Percentiles rank a stretch among this genome's conserved stretches.
Evolutionary conservation across 2,113 vertebrate genomes (phyloP).

Genomic region (Barnardius zonarius): DNA sequence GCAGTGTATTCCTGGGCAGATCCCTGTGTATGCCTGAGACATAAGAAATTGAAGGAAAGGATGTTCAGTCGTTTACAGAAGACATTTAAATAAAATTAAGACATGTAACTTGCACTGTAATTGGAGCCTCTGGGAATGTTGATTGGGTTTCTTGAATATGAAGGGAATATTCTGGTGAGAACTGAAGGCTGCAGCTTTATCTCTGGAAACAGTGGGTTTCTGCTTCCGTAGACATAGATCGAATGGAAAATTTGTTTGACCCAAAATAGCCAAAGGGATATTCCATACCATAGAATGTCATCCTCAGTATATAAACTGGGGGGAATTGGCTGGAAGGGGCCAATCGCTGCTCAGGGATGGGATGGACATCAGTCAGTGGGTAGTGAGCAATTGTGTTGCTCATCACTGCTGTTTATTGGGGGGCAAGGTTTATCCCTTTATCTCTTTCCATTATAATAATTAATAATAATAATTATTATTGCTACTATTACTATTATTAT

Average conservation of each 20-base stretch:
- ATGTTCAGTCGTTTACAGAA: neutral
- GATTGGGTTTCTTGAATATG: neutral
- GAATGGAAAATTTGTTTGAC: neutral
- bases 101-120: neutral
- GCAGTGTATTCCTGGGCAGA: neutral
- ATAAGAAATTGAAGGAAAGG: neutral
- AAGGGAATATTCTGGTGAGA: neutral
- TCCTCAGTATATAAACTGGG: neutral
- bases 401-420: neutral
- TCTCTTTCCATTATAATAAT: neutral
- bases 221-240: neutral
- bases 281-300: neutral
- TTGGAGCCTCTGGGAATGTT: neutral
- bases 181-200: neutral
- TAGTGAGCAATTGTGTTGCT: neutral
- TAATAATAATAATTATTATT: too few relatives aligned
- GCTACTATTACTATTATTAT: neutral
- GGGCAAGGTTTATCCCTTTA: neutral
- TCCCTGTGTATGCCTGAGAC: neutral
- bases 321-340: neutral
- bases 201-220: neutral
- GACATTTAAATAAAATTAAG: neutral
- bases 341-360: neutral
- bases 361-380: neutral
- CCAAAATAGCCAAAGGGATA: neutral